phyloP scores from a whole-genome alignment of 2,797 vertebrate genomes.

The Lutjanus argentimaculatus region DNA sequence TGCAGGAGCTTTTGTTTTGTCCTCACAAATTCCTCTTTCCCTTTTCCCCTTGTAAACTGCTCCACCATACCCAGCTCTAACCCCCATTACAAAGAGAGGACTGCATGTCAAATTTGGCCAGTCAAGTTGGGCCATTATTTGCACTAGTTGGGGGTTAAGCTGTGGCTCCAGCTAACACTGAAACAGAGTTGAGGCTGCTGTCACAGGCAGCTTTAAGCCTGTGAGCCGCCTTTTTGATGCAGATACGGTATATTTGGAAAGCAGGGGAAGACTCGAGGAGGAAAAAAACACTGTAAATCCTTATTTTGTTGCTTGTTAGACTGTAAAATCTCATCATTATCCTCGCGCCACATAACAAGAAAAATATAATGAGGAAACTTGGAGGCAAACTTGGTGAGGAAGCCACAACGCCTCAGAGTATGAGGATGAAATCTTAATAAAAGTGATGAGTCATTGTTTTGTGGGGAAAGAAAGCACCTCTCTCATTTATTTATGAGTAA shows the following conservation, averaged over 20 bases:
- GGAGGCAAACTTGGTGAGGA: conserved; percentile 28
- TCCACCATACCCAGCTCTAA: conserved; percentile 61
- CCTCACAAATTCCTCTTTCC: conserved; percentile 67
- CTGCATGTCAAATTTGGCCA: conserved; percentile 63
- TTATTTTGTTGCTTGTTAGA: conserved; percentile 31
- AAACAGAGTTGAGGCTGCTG: conserved; percentile 57
- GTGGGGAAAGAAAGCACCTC: neutral
- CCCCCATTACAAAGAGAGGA: conserved; percentile 69
- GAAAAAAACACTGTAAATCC: conserved; percentile 14
- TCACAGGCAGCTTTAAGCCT: conserved; percentile 56
- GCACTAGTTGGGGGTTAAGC: conserved; percentile 64
- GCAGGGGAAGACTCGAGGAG: conserved; percentile 2
- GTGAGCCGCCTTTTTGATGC: conserved; percentile 52
- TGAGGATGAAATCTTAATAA: conserved; percentile 19
- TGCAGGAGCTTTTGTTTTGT: conserved; percentile 57
- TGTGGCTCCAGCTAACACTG: conserved; percentile 45
- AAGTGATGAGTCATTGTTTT: conserved; percentile 51
- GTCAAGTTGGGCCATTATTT: conserved; percentile 61
- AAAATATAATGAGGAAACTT: conserved; percentile 50
- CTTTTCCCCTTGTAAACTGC: conserved; percentile 75
- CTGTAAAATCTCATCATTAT: conserved; percentile 43
- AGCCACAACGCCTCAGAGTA: conserved; percentile 20
- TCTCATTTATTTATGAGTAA: conserved; percentile 34
- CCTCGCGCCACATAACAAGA: conserved; percentile 31
- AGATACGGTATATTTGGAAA: conserved; percentile 46